Percentiles rank a stretch among this genome's conserved stretches.
Evolutionary conservation across 2,888 invertebrate species (phyloP).

Genomic region (Machimus atricapillus): DNA sequence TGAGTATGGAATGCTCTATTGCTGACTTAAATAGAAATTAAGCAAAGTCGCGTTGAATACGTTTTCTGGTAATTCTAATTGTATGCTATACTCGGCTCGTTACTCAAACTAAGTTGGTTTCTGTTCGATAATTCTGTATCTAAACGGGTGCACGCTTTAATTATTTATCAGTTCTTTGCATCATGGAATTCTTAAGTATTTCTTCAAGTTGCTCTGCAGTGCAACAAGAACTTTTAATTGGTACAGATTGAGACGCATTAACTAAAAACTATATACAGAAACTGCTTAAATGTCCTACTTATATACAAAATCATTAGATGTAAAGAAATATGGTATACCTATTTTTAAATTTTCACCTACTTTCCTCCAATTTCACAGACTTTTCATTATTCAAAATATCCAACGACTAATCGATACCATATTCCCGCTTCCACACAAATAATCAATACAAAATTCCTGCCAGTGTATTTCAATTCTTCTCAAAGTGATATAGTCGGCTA

Average conservation of each 20-base stretch:
- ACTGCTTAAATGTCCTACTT: background rate
- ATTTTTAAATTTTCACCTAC: background rate
- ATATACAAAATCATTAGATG: background rate
- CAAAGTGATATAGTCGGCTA: background rate
- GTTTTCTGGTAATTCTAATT: background rate
- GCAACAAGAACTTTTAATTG: slow-evolving; percentile 23
- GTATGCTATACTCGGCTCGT: background rate
- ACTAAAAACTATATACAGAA: background rate
- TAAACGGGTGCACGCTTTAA: background rate
- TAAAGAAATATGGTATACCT: background rate
- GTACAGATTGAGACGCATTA: background rate
- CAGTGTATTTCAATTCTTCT: background rate
- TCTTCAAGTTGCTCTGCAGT: background rate
- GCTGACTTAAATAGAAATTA: background rate
- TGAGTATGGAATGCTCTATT: background rate
- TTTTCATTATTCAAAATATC: background rate
- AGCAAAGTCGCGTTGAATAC: background rate
- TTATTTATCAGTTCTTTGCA: background rate
- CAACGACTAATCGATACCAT: background rate
- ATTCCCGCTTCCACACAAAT: background rate
- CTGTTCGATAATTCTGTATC: background rate
- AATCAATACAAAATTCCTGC: background rate
- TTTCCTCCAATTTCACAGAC: background rate
- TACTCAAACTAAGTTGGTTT: background rate
- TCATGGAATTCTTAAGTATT: background rate